Evolutionary conservation across 2,888 invertebrate species (phyloP).

Genomic region (Amphiduros pacificus): DNA sequence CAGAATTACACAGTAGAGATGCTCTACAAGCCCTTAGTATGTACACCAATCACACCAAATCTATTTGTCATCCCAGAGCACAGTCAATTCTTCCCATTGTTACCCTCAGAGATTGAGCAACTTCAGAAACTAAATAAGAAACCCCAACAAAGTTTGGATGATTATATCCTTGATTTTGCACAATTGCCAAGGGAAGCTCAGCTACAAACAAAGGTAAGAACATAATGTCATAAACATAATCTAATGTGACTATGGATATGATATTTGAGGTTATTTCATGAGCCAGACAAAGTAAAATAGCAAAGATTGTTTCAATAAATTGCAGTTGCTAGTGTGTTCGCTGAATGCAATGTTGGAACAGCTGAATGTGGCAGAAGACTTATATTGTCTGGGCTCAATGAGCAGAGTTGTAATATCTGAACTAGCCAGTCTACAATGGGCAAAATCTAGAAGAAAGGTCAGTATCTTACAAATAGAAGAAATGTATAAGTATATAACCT

Average conservation of each 20-base stretch:
- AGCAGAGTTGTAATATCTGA: conserved; percentile 68
- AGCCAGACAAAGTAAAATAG: too few species aligned
- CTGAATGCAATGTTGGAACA: conserved; percentile 65
- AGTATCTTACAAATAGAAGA: too few species aligned
- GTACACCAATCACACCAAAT: conserved; percentile 65
- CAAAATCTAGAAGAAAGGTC: conserved; percentile 66
- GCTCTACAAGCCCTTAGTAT: conserved; percentile 68
- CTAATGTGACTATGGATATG: too few species aligned
- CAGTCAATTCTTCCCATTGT: conserved; percentile 65
- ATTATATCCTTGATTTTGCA: conserved; percentile 6
- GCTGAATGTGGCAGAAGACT: conserved; percentile 69
- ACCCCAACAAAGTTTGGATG: not conserved
- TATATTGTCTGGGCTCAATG: conserved; percentile 69
- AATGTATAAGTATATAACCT: too few species aligned
- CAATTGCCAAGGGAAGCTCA: conserved; percentile 5
- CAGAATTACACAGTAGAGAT: conserved; percentile 69
- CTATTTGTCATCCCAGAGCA: conserved; percentile 70
- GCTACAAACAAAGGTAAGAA: too few species aligned
- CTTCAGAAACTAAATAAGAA: conserved; percentile 14
- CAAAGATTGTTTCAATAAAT: too few species aligned
- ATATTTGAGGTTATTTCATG: too few species aligned
- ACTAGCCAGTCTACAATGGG: conserved; percentile 66
- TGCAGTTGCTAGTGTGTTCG: conserved; percentile 43
- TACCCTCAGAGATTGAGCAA: conserved; percentile 52
- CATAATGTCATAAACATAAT: too few species aligned